These are phyloP conservation scores for Actinernus sp. DNA, from an alignment of 92 coral and sea anemone species.

Conservation along the genomic window DNA sequence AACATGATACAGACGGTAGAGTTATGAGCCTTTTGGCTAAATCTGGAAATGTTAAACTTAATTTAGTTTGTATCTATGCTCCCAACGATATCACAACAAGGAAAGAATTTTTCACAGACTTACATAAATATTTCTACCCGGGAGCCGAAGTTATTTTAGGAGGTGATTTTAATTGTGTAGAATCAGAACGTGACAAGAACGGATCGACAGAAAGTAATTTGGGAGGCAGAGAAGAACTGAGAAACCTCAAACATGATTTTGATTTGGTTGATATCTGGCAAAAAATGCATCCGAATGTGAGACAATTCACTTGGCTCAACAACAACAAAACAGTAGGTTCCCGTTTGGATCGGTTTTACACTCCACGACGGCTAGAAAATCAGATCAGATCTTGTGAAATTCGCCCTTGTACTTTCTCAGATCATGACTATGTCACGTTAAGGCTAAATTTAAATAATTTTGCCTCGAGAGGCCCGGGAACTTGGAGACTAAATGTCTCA, in stretches of 20 bases:
- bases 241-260: background rate
- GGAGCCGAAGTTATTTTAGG: background rate
- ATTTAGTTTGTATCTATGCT: background rate
- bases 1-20: conserved; percentile 2
- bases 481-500: conserved; percentile 7
- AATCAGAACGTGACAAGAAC: background rate
- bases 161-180: conserved; percentile 18
- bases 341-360: conserved; percentile 4
- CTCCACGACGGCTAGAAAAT: background rate
- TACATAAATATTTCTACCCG: conserved; percentile 1
- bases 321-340: background rate
- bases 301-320: background rate
- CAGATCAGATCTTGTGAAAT: background rate
- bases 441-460: background rate
- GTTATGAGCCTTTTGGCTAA: background rate
- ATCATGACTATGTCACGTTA: conserved; percentile 6
- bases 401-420: background rate
- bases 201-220: too few species aligned
- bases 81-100: background rate
- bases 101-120: background rate
- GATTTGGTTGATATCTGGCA: conserved; percentile 1
- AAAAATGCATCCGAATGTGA: background rate
- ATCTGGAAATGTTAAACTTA: background rate
- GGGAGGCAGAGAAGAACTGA: background rate
- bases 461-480: background rate